Base-by-base conservation (phyloP, 2,888 invertebrate genomes). In the Mimumesa dahlbomi region DNA sequence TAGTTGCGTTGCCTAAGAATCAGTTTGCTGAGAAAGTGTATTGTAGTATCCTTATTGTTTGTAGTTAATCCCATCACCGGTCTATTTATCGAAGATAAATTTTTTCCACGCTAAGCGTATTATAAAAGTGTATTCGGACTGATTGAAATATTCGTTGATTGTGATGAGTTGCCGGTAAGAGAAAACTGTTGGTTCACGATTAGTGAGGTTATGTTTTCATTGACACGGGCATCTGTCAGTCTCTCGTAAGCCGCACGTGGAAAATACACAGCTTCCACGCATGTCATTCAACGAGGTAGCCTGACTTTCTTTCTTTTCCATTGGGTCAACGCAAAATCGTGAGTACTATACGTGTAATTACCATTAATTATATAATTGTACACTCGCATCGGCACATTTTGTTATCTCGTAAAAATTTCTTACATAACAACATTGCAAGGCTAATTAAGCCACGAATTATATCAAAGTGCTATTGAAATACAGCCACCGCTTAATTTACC, bases 141-240 rank as follows among this genome's bases (percentile, higher is more conserved):
- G n/a, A n/a, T n/a, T n/a, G n/a, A n/a, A n/a, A n/a, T n/a, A n/a
- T n/a, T n/a, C n/a, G n/a, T n/a, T n/a, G n/a, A n/a, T n/a, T n/a
- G n/a, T n/a, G n/a, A n/a, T n/a, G n/a, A n/a, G n/a, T n/a, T n/a
- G n/a, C n/a, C n/a, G n/a, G n/a, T n/a, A n/a, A n/a, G n/a, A n/a
- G n/a, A n/a, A n/a, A n/a, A n/a, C n/a, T n/a, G n/a, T n/a, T n/a
- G n/a, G n/a, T n/a, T n/a, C n/a, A 29, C 6, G 7, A 6, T 48
- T 66, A 58, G 48, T 53, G 62, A 74, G 73, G 73, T 74, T 74
- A 74, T 68, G 73, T 73, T 64, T 48, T 29, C 9, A 2, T 50
- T 11, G 5, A 18, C n/a, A 40, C 13, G n/a, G 9, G 16, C 11
- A 43, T 38, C 50, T 43, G 29, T 43, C 43, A 48, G 53, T 43